A percentile compares a stretch with the other conserved stretches of the same genome.
Conservation (phyloP, 2,113 vertebrate species). For the Trachemys scripta region DNA sequence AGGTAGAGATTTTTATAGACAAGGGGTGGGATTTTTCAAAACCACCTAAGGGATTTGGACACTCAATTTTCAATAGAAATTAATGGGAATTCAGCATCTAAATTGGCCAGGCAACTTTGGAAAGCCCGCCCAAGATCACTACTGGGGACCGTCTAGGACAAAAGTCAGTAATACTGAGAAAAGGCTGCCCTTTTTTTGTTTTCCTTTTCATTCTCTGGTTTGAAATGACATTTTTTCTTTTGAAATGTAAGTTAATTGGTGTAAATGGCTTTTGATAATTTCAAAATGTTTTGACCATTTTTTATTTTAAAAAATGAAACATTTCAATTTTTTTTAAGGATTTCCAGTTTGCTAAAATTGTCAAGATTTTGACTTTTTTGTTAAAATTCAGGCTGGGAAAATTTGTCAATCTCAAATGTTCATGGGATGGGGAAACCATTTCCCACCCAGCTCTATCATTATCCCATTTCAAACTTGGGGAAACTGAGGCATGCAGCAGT, state of each 20-base stretch:
- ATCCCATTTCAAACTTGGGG: background rate
- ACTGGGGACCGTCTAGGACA: background rate
- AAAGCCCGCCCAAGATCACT: background rate
- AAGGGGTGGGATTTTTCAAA: background rate
- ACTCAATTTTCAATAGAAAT: background rate
- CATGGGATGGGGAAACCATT: background rate
- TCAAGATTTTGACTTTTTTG: too few relatives aligned
- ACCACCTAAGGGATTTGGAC: background rate
- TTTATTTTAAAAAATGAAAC: too few relatives aligned
- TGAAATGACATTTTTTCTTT: background rate
- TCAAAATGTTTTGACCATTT: too few relatives aligned
- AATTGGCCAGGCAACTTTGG: background rate
- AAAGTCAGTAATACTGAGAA: background rate
- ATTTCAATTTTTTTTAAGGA: background rate
- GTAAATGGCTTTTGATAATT: background rate
- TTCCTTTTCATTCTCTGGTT: background rate
- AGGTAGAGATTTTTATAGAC: rapidly evolving
- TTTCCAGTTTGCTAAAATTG: too few relatives aligned
- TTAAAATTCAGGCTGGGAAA: background rate
- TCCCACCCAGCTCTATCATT: background rate
- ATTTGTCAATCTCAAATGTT: background rate
- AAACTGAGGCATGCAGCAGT: background rate
- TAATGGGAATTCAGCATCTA: background rate
- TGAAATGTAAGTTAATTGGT: background rate
- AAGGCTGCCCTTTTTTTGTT: background rate